Conservation (phyloP, 2,113 vertebrate species). For the Empidonax alnorum region DNA sequence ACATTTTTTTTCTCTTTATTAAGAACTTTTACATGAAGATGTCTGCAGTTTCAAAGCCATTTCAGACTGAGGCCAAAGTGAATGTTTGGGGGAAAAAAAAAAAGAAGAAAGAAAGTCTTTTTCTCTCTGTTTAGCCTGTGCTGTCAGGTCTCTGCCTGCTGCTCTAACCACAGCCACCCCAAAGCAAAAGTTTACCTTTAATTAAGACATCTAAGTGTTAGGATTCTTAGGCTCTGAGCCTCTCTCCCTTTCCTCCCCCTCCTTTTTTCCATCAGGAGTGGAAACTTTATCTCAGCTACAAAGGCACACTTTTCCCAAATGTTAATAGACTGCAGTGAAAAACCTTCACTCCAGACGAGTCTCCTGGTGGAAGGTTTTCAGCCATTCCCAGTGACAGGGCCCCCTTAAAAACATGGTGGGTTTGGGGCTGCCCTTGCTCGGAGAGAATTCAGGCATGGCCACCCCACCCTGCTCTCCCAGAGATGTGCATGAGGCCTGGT, state of each 20-base stretch:
- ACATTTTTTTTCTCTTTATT: slow-evolving; percentile 6
- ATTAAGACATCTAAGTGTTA: slow-evolving; percentile 5
- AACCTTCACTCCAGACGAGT: not conserved
- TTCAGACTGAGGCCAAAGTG: slow-evolving; percentile 10
- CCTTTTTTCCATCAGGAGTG: not conserved
- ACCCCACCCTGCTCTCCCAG: not conserved
- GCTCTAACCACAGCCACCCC: slow-evolving; percentile 15
- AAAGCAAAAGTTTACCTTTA: slow-evolving; percentile 49
- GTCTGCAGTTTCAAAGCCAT: slow-evolving; percentile 46
- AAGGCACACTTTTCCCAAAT: not conserved
- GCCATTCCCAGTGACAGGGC: not conserved
- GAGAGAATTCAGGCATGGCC: not conserved
- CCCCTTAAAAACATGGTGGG: accelerated
- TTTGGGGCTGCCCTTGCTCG: not conserved
- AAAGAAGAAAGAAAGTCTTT: not conserved
- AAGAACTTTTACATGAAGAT: slow-evolving; percentile 57
- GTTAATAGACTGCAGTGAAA: not conserved
- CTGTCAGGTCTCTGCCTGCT: slow-evolving; percentile 25
- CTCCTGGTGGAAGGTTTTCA: not conserved
- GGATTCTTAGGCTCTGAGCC: not conserved
- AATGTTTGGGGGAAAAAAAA: not conserved
- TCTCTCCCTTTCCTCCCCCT: not conserved
- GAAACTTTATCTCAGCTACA: slow-evolving; percentile 5
- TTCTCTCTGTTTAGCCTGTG: not conserved
- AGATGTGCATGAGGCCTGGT: not conserved